Conservation (phyloP, 2,888 invertebrate genomes). For the Geophilus truncorum region DNA sequence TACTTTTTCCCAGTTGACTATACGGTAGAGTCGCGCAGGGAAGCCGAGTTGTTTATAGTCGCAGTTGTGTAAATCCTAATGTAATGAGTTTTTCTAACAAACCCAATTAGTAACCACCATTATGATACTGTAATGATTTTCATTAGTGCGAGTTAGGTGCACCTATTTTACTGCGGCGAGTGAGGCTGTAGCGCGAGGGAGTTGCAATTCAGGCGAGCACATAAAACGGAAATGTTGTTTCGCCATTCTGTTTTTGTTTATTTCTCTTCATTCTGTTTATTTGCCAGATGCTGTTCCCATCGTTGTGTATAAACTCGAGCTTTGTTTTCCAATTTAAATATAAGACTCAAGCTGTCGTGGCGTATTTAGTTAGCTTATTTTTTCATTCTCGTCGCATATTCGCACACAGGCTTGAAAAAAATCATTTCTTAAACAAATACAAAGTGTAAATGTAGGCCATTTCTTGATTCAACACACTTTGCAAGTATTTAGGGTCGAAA, state of each 20-base stretch:
- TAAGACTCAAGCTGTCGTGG: not conserved
- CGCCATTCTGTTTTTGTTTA: not conserved
- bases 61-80: not conserved
- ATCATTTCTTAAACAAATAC: not conserved
- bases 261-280: not conserved
- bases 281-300: not conserved
- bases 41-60: not conserved
- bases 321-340: not conserved
- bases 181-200: not conserved
- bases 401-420: not conserved
- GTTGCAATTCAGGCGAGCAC: not conserved
- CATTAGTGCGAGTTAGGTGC: not conserved
- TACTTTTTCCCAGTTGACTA: not conserved
- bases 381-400: not conserved
- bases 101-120: not conserved
- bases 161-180: not conserved
- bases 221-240: not conserved
- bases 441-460: not conserved
- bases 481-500: not conserved
- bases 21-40: not conserved
- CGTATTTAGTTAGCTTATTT: not conserved
- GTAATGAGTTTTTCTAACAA: not conserved
- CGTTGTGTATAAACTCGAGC: not conserved
- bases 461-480: not conserved
- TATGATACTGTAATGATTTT: not conserved